phyloP scores from a whole-genome alignment of 2,888 invertebrate species.

The Drosophila phalerata region DNA sequence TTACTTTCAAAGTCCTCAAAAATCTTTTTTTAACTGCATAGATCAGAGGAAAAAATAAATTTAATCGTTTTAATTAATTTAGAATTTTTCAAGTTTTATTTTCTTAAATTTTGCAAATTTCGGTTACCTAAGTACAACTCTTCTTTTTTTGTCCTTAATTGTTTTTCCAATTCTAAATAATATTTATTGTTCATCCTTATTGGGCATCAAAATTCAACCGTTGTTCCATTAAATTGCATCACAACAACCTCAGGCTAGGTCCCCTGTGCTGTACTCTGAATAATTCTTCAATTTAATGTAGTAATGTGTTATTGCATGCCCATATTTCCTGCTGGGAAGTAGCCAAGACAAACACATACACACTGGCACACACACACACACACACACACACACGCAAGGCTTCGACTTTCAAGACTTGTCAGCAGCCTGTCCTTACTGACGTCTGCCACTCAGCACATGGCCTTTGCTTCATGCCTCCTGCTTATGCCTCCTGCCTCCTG shows the following conservation, averaged over 20 bases:
- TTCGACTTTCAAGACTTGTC: conserved; percentile 61
- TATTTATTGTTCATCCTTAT: neutral
- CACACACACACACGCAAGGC: conserved; percentile 5
- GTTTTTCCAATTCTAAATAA: neutral
- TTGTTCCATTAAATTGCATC: neutral
- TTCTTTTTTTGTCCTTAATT: no score
- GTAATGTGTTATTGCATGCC: conserved; percentile 3
- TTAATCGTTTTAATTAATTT: no score
- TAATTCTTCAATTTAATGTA: neutral
- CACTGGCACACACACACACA: conserved; percentile 11
- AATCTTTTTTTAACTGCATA: no score
- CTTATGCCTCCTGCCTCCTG: conserved; percentile 10
- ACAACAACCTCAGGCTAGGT: neutral
- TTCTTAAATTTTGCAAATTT: no score
- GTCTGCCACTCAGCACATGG: conserved; percentile 69
- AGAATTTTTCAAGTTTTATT: no score
- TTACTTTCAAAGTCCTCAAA: no score
- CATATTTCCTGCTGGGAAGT: conserved; percentile 48
- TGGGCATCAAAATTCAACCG: neutral
- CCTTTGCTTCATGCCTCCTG: conserved; percentile 36
- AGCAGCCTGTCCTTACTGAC: conserved; percentile 71
- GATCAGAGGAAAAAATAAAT: no score
- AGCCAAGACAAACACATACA: conserved; percentile 12
- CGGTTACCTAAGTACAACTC: no score
- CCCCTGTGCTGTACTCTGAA: neutral